Base-by-base conservation (phyloP, 2,888 invertebrate species). In the Caenorhabditis panamensis region DNA sequence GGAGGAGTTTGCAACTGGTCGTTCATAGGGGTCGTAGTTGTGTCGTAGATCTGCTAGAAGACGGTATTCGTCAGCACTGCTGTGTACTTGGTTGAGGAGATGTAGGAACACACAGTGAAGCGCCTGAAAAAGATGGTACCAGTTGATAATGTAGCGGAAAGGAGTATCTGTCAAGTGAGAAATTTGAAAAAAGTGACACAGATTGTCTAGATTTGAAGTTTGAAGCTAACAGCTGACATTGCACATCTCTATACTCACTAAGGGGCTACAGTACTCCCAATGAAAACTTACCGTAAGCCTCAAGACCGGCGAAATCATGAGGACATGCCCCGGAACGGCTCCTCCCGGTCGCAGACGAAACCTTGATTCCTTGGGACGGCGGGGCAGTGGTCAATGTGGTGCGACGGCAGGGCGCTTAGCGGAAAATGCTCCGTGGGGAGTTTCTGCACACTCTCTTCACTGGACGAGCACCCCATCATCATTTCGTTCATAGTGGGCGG, bases 11-110 rank as follows among this genome's bases (percentile, higher is more conserved):
- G 84, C 84, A 0, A 88, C 88, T 5, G 88, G 88, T 47, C 88
- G 66, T 69, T 87, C 88, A 31, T 86, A 87, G 2, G 88, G 84
- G 64, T 87, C 87, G 56, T 87, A 87, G 56, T 87, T 87, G 66
- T 87, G 84, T 28, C 86, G 67, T 16, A 86, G 68, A 72, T 87
- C 87, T 13, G 84, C 82, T 22, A 87, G 66, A 37, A 87, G 73
- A 8, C 87, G 83, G 59, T 85, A 87, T 47, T 87, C 87, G 41
- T 87, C 86, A 1, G 84, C 83, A 71, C 85, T 85, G 13, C 71
- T 47, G 28, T 71, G 36, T 22, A 79, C 79, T 41, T 64, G 56
- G n/a, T 53, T 56, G 26, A 79, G 24, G 0, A 79, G 18, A 22
- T 73, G 67, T 9, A 79, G 37, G 53, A 79, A 53, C n/a, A 79